Percentiles rank a stretch among this genome's conserved stretches.
Conservation (phyloP, 2,888 invertebrate genomes). For the Gerris lacustris region DNA sequence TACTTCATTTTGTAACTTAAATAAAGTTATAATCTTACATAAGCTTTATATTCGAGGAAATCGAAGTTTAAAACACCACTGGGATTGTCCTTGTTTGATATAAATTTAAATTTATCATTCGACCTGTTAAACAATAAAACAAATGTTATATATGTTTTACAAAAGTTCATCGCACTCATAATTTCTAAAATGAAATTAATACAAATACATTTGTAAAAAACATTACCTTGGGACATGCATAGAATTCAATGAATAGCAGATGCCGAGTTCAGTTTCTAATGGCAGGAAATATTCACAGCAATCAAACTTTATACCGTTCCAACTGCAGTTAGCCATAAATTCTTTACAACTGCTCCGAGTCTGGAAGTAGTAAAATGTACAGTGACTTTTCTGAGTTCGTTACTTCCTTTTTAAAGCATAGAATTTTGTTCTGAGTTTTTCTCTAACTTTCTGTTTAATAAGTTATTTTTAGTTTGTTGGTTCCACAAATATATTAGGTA, state of each 20-base stretch:
- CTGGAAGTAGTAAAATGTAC: constrained; percentile 29
- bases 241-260: constrained; percentile 32
- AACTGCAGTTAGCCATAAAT: constrained; percentile 30
- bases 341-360: constrained; percentile 35
- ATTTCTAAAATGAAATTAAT: too few relatives aligned
- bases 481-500: too few relatives aligned
- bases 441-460: neutral
- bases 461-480: neutral
- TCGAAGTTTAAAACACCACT: neutral
- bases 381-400: too few relatives aligned
- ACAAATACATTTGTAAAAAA: neutral
- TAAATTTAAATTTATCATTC: neutral
- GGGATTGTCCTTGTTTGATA: neutral
- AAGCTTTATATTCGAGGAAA: neutral
- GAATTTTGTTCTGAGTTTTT: too few relatives aligned
- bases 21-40: neutral
- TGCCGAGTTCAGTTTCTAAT: constrained; percentile 30
- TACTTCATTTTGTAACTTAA: neutral
- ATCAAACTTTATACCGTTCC: constrained; percentile 30
- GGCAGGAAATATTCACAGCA: constrained; percentile 32
- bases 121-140: neutral
- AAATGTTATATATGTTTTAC: too few relatives aligned
- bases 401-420: too few relatives aligned
- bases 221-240: constrained; percentile 24
- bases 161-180: too few relatives aligned